Base-by-base conservation (phyloP, 1,140 invertebrate species). In the Drosophila pseudoananassae region DNA sequence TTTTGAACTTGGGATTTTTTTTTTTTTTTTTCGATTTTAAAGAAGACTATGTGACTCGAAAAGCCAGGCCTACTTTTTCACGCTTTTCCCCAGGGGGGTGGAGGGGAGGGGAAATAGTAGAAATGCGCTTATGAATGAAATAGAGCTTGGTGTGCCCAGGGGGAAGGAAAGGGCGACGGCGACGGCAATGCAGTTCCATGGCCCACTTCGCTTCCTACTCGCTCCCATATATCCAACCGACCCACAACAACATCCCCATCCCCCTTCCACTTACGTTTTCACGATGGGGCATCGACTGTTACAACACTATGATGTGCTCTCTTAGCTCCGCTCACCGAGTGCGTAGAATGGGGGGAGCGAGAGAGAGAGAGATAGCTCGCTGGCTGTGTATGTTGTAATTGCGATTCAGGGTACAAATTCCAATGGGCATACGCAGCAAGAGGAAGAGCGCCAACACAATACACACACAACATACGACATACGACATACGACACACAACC, bases 341-440 rank as follows among this genome's bases (percentile, higher is more conserved):
- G 63, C 58, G 63, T 65, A 53, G 59, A 56, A 61, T 58, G 40
- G 40, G 51, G 47, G 63, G 17, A 25, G 25, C 5, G 25, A 5
- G 25, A 27, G 25, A 27, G 25, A 27, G 4, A 27, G 23, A 68
- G 43, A 43, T 61, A 69, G 31, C 29, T 12, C 17, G 63, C 45
- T 87, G 61, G 76, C 78, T 88, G 78, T 87, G 66, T 89, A 77
- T 89, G 84, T 79, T 88, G 83, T 88, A 89, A 89, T 88, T 88
- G 79, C 84, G 78, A 83, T 83, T 89, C 64, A 76, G 75, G 70
- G 72, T 88, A 88, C 83, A 88, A 88, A 88, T 88, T 88, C 83
- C 83, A 88, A 89, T 83, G 83, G 78, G 82, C 77, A 75, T 66
- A 83, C 81, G 73, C 77, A 84, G 66, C 50, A 38, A 72, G 74